phyloP scores from a whole-genome alignment of 2,113 vertebrate species.

The Hoplias malabaricus region DNA sequence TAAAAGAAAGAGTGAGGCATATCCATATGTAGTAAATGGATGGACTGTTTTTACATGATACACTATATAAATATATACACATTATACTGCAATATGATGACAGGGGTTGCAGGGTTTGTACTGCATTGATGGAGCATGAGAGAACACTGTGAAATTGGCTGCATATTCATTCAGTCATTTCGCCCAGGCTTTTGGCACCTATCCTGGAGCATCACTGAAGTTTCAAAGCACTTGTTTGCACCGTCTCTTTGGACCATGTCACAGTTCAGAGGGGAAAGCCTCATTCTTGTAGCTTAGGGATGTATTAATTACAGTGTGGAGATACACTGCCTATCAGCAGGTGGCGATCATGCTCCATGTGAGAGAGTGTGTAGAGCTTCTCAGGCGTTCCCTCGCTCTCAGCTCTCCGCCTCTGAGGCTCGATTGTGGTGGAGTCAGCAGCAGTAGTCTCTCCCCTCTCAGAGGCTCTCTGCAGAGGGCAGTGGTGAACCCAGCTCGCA shows the following conservation, averaged over 20 bases:
- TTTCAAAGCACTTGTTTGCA: slow-evolving; percentile 15
- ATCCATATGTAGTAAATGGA: not conserved
- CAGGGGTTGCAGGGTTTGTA: not conserved
- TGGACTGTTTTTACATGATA: not conserved
- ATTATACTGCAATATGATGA: not conserved
- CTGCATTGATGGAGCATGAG: not conserved
- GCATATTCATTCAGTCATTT: not conserved
- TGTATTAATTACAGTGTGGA: not conserved
- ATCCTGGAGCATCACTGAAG: not conserved
- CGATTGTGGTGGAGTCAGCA: not conserved
- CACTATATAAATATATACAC: not conserved
- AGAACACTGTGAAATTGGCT: not conserved
- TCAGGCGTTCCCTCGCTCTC: not conserved
- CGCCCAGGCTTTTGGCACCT: not conserved
- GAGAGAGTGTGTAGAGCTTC: not conserved
- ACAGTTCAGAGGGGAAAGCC: not conserved
- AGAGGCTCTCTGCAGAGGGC: slow-evolving; percentile 63
- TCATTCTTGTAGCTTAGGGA: not conserved
- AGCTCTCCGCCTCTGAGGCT: not conserved
- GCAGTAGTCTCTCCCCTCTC: not conserved
- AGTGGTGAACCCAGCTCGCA: slow-evolving; percentile 55
- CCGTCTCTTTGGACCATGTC: slow-evolving; percentile 15
- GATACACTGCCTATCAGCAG: not conserved
- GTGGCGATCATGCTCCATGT: not conserved
- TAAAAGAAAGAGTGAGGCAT: slow-evolving; percentile 28